Percentiles rank a stretch among this genome's conserved stretches.
phyloP scores from a whole-genome alignment of 2,113 vertebrate genomes.

The Sorex araneus region DNA sequence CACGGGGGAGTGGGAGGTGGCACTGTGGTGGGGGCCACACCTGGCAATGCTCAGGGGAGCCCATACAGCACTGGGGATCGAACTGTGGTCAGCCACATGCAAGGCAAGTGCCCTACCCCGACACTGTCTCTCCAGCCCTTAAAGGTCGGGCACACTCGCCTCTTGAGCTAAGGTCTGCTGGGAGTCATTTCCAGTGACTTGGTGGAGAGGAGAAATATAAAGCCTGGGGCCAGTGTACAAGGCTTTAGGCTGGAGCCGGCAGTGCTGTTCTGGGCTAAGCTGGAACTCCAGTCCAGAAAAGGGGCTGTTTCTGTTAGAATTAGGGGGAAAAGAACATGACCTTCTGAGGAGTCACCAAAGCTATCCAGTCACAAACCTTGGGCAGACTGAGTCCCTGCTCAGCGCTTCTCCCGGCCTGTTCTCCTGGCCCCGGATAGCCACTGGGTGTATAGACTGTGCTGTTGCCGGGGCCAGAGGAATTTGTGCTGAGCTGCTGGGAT shows the following conservation, averaged over 20 bases:
- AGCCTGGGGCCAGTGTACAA: conserved; percentile 18
- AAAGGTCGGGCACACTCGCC: no score
- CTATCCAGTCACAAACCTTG: conserved; percentile 42
- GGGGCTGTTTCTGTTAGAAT: conserved; percentile 5
- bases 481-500: background rate
- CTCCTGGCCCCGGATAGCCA: background rate
- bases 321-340: background rate
- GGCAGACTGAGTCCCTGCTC: background rate
- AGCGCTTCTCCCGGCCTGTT: background rate
- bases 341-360: conserved; percentile 42
- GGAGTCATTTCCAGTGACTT: no score
- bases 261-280: background rate
- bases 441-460: conserved; percentile 20
- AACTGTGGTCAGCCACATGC: no score
- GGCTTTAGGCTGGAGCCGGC: conserved; percentile 16
- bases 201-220: background rate
- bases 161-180: no score
- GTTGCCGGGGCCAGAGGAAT: conserved; percentile 41
- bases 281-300: background rate
- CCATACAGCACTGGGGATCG: no score
- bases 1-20: no score
- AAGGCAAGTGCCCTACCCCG: no score
- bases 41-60: no score
- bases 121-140: no score
- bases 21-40: no score